These are phyloP conservation scores for Nemurella pictetii DNA, from an alignment of 2,888 invertebrate species.

Conservation along the genomic window DNA sequence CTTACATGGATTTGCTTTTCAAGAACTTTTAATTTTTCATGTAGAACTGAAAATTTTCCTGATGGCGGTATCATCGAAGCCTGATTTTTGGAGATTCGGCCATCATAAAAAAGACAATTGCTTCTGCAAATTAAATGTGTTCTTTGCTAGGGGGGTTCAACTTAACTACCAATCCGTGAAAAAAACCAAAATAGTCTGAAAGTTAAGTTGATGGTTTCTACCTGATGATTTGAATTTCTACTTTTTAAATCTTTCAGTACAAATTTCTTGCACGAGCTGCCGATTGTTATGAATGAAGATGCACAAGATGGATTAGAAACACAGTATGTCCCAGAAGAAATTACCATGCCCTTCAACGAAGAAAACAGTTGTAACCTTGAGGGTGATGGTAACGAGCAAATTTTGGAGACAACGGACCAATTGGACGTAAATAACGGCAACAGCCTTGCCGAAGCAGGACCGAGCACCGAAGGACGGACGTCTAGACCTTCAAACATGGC, in stretches of 20 bases:
- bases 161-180: too few relatives aligned
- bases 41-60: too few relatives aligned
- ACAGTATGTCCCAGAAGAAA: conserved; percentile 28
- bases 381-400: background rate
- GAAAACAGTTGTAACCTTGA: background rate
- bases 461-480: background rate
- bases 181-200: too few relatives aligned
- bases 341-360: conserved; percentile 33
- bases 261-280: background rate
- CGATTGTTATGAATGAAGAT: conserved; percentile 19
- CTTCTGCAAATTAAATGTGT: too few relatives aligned
- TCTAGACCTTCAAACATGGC: conserved; percentile 30
- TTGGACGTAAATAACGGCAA: background rate
- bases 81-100: too few relatives aligned
- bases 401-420: background rate
- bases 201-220: too few relatives aligned
- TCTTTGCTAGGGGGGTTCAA: too few relatives aligned
- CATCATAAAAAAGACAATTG: too few relatives aligned
- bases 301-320: background rate
- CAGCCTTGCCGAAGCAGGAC: background rate
- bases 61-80: too few relatives aligned
- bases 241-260: conserved; percentile 2
- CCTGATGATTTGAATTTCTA: background rate
- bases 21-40: too few relatives aligned
- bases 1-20: too few relatives aligned